Evolutionary conservation across 2,797 vertebrate species (phyloP), one percentile per base, ranked within the genome.

Genomic region (Syncerus caffer): DNA sequence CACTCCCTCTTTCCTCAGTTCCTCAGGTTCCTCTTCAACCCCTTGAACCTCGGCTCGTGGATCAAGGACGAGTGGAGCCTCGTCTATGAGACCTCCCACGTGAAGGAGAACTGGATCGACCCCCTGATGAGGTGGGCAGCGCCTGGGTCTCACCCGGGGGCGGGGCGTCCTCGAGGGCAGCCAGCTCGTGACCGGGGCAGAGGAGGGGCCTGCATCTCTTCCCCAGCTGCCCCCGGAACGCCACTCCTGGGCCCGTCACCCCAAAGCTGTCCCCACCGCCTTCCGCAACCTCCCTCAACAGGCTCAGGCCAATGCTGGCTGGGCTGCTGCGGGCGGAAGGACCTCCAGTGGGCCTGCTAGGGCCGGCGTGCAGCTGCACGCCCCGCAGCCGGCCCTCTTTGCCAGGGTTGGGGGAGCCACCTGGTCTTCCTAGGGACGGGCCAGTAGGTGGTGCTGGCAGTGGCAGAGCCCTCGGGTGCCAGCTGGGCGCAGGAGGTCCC

Each of bases 61-160:
- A 99, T 99, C 98, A 99, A 99, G 98, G 99, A 99, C 0, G 99
- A 99, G 98, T 99, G 99, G 99, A 99, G 99, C 98, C 98, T 97
- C 8, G 95, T 99, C 94, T 99, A 99, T 0, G 99, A 99, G 90
- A 97, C 98, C 0, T 71, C 88, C n/a, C 99, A 99, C 11, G 99
- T 99, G 89, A 98, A 98, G 83, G 96, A 99, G 95, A 99, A 98
- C 89, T 99, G 99, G 99, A 99, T 99, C 47, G 95, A 85, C 8
- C 99, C 99, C 47, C 98, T 99, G 96, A 98, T 99, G 85, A 99
- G 99, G 99, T 99, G 97, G 98, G 97, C 96, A 2, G 5, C 60
- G 62, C 42, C 0, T 0, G 5, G 11, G 1, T 13, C 45, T 4
- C 7, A 6, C n/a, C n/a, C 19, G 1, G 25, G 19, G 21, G 9